These are phyloP conservation scores for Heliconius erato DNA, from an alignment of 2,888 invertebrate genomes.

Conservation along the genomic window DNA sequence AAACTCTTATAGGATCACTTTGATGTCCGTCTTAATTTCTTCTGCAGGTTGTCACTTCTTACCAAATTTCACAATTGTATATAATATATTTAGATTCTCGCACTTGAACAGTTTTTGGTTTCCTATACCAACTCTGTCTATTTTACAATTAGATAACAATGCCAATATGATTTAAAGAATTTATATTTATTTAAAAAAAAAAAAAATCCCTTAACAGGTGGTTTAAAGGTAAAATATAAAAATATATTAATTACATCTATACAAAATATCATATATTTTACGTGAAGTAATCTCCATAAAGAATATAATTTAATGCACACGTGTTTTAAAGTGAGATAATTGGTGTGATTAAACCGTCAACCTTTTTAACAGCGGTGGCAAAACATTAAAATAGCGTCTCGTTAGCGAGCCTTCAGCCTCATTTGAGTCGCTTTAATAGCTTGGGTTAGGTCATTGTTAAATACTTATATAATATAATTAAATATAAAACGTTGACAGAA, in stretches of 20 bases:
- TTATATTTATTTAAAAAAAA: not conserved
- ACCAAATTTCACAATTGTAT: too few relatives aligned
- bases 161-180: not conserved
- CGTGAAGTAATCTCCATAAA: not conserved
- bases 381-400: slow-evolving; percentile 45
- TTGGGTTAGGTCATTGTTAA: slow-evolving; percentile 41
- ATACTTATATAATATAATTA: slow-evolving; percentile 9
- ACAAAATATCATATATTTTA: not conserved
- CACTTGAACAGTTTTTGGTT: not conserved
- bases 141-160: not conserved
- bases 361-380: slow-evolving; percentile 49
- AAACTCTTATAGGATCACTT: too few relatives aligned
- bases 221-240: not conserved
- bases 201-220: not conserved
- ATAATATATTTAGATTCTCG: too few relatives aligned
- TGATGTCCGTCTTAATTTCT: too few relatives aligned
- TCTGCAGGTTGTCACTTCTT: too few relatives aligned
- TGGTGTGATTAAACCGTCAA: slow-evolving; percentile 45
- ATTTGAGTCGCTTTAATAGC: slow-evolving; percentile 41
- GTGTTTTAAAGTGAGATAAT: slow-evolving; percentile 41
- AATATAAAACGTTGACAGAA: not conserved
- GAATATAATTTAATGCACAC: slow-evolving; percentile 33
- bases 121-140: not conserved
- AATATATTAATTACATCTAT: not conserved
- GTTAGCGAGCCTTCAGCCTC: slow-evolving; percentile 44